Evolutionary conservation across 1,140 invertebrate genomes (phyloP).

Genomic region (Choristoneura fumiferana): DNA sequence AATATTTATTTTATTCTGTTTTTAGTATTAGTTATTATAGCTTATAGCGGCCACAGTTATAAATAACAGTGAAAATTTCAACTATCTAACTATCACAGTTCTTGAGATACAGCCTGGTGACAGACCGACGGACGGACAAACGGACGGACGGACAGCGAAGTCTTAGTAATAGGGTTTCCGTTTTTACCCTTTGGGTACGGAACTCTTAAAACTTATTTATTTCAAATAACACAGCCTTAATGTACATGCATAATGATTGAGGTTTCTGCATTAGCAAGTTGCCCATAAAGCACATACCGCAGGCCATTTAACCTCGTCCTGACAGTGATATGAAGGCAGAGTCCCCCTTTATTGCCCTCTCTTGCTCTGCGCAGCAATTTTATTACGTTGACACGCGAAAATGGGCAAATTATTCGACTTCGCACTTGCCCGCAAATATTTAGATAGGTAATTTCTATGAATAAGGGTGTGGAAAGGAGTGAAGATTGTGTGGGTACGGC

Average conservation of each 20-base stretch:
- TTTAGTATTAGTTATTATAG: too few species aligned
- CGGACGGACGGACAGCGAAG: too few species aligned
- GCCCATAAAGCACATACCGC: slow-evolving; percentile 13
- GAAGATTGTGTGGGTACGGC: background rate
- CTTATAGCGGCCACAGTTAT: too few species aligned
- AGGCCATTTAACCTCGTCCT: slow-evolving; percentile 10
- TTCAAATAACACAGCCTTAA: too few species aligned
- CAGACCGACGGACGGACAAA: too few species aligned
- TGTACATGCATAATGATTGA: background rate
- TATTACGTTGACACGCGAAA: slow-evolving; percentile 19
- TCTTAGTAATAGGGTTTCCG: too few species aligned
- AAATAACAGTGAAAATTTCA: too few species aligned
- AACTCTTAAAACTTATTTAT: too few species aligned
- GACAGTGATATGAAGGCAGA: slow-evolving; percentile 18
- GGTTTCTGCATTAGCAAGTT: background rate
- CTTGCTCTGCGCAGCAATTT: slow-evolving; percentile 15
- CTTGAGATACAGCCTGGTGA: too few species aligned
- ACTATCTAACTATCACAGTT: too few species aligned
- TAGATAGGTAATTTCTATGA: background rate
- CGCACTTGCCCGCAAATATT: background rate
- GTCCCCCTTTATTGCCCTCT: slow-evolving; percentile 17
- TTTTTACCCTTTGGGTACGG: too few species aligned
- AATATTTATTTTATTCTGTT: too few species aligned
- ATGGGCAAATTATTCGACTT: slow-evolving; percentile 20
- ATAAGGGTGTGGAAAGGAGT: background rate